Evolutionary conservation across 2,888 invertebrate genomes (phyloP).

Genomic region (Dilophus febrilis): DNA sequence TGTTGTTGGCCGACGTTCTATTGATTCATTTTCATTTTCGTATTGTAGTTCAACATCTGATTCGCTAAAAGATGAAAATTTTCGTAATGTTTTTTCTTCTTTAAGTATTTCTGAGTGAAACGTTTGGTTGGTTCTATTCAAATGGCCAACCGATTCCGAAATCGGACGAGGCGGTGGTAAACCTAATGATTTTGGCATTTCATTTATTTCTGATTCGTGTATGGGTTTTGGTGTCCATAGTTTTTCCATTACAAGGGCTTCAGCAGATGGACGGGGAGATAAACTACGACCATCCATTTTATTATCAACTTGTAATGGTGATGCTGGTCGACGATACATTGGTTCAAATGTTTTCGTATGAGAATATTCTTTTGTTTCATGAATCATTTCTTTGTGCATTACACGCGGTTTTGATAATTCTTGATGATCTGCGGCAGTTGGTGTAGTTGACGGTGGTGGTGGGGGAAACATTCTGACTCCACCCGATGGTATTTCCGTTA

Average conservation of each 20-base stretch:
- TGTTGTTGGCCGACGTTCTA: conserved; percentile 17
- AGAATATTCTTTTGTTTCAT: conserved; percentile 6
- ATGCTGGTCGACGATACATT: conserved; percentile 26
- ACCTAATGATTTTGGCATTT: not conserved
- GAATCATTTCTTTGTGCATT: conserved; percentile 14
- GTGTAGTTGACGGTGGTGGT: too few species aligned
- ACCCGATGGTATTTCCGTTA: conserved; percentile 38
- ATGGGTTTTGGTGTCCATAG: conserved; percentile 36
- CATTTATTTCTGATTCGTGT: conserved; percentile 11
- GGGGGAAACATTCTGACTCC: conserved; percentile 35
- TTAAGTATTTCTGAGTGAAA: too few species aligned
- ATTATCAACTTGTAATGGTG: too few species aligned
- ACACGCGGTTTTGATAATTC: too few species aligned
- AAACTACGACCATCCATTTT: conserved; percentile 20
- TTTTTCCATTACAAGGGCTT: conserved; percentile 49
- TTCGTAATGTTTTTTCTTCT: not conserved
- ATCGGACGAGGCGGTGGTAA: not conserved
- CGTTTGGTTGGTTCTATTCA: too few species aligned
- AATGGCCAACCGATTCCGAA: not conserved
- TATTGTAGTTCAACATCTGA: not conserved
- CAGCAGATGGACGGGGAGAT: conserved; percentile 41
- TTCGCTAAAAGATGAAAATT: not conserved
- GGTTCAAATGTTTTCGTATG: conserved; percentile 17
- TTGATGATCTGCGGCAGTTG: too few species aligned
- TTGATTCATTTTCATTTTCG: conserved; percentile 7